phyloP scores from a whole-genome alignment of 2,888 invertebrate species.

The Cataglyphis albicans region DNA sequence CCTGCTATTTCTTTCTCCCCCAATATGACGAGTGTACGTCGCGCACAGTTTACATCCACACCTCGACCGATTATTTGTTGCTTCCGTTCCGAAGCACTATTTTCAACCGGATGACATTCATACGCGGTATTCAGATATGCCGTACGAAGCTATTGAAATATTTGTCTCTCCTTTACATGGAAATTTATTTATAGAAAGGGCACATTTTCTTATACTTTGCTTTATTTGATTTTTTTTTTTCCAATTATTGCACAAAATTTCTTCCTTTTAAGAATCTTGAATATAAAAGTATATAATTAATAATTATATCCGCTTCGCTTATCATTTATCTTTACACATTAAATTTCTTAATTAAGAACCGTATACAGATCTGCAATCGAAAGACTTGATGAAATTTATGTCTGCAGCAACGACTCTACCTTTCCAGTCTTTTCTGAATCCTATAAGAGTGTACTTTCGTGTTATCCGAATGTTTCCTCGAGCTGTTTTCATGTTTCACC shows the following conservation, averaged over 20 bases:
- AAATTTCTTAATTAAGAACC: background rate
- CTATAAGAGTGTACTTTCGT: conserved; percentile 64
- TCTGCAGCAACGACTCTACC: background rate
- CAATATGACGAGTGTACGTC: conserved; percentile 62
- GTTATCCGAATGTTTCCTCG: conserved; percentile 53
- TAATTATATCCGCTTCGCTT: background rate
- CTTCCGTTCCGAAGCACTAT: conserved; percentile 84
- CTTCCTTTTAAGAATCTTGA: background rate
- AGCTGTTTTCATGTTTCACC: conserved; percentile 40
- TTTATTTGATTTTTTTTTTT: background rate
- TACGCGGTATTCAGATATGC: conserved; percentile 74
- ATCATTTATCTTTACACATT: background rate
- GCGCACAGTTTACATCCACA: conserved; percentile 85
- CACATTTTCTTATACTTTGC: background rate
- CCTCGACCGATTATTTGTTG: conserved; percentile 85
- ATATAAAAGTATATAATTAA: background rate
- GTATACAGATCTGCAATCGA: background rate
- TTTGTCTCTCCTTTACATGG: background rate
- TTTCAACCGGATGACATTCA: conserved; percentile 71
- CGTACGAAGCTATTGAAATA: conserved; percentile 64
- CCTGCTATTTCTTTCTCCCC: conserved; percentile 54
- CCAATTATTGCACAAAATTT: background rate
- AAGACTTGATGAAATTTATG: background rate
- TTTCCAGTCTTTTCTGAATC: conserved; percentile 43
- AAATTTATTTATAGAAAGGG: conserved; percentile 3